Evolutionary conservation across 2,888 invertebrate genomes (phyloP), one percentile per base, ranked within the genome.

Genomic region (Parnassius apollo): DNA sequence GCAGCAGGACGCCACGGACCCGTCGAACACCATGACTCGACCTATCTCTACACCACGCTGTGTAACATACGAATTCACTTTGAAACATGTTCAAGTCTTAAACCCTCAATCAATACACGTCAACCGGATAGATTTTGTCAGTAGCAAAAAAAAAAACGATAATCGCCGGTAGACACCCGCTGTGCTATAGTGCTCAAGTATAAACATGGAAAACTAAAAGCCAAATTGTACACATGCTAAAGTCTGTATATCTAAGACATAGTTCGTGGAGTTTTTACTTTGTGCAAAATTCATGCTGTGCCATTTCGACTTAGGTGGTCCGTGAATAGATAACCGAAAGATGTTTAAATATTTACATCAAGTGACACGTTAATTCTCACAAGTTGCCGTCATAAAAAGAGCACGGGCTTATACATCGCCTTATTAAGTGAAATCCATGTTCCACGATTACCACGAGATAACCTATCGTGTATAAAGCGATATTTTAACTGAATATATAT

Each of bases 51-150:
- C 85, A 72, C 76, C 91, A 91, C 78, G 91, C 91, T 88, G 91
- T 75, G 91, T 82, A 85, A 91, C 91, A 91, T 83, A 86, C 82
- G 76, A 88, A 88, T 82, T 81, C 86, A 86, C 89, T 91, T 88
- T 77, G 72, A 81, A 78, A 76, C 80, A 77, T 82, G 79, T 81
- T 75, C 73, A 73, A 35, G 71, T 72, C 77, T 78, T 72, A 76
- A 75, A 76, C 75, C 78, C 81, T 76, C 80, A 80, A 89, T 90
- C 85, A 87, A 90, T 88, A 81, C 71, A 76, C 77, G 82, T 85
- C 85, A 81, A 71, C 71, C 69, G 71, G 68, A 70, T 72, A 70
- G 71, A 72, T 75, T 76, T 74, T 74, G 77, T 78, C 79, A 80
- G 75, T 73, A 74, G 71, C 74, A 71, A 71, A 76, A 77, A 71